Evolutionary conservation across 30 jellyfish, hydroid and myxozoan genomes (phyloP), one percentile per base, ranked within the genome.

Genomic region (Aurelia sp.): DNA sequence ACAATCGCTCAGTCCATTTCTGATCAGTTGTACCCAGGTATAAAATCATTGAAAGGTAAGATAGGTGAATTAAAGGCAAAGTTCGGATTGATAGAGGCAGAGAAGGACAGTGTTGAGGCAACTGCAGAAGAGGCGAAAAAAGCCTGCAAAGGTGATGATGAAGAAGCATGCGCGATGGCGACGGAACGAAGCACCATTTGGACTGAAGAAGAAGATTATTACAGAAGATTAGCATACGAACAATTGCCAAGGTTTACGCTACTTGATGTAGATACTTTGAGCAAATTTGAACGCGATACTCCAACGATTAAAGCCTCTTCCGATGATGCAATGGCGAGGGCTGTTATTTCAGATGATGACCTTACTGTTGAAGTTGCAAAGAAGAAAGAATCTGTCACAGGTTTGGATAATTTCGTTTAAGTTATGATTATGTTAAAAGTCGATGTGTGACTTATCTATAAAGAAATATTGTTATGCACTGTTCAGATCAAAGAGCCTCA

Each of bases 11-110:
- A 77, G 57, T 87, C 91, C 57, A 77, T 88, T 55, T 41, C 91
- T 62, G 91, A 81, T 63, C 69, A 81, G 83, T 76, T 88, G 33
- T 93, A 88, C 72, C 98, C 98, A 0, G 98, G 95, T 67, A 70
- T 86, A 10, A 80, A 62, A 48, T 88, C 91, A 52, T 47, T 93
- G 80, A 86, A 93, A 69, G 79, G 77, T 58, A 76, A 72, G 38
- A 51, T 93, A 41, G 66, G 75, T 1, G 74, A 59, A n/a, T 58
- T 88, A 15, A 77, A 79, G 48, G 60, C 96, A 2, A 74, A 74
- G 78, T 40, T 88, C 21, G 90, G 90, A 15, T 50, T 74, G 77
- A 60, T 88, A 0, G 96, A 78, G 53, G 61, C 67, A 40, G 88
- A 78, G 51, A 88, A 78, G 76, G 88, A 78, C 61, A 70, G 69